phyloP scores from a whole-genome alignment of 1,140 invertebrate species.

The Tetranychus urticae region DNA sequence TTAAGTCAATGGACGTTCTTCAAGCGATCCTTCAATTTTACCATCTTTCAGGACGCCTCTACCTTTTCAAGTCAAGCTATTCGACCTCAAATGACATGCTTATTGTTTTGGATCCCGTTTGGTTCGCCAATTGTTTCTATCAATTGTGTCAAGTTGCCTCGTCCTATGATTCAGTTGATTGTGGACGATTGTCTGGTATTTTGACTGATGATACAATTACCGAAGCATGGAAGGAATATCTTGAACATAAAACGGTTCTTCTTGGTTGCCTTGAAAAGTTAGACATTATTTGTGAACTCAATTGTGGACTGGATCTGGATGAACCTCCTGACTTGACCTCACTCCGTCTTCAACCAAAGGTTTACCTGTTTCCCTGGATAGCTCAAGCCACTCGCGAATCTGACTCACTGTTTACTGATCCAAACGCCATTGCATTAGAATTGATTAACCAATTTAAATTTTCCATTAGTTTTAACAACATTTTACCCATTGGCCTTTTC shows the following conservation, averaged over 20 bases:
- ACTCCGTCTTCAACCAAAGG: neutral
- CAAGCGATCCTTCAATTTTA: slow-evolving; percentile 22
- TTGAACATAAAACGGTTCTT: slow-evolving; percentile 10
- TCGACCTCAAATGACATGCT: slow-evolving; percentile 3
- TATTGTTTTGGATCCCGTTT: slow-evolving; percentile 14
- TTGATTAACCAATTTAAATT: slow-evolving; percentile 3
- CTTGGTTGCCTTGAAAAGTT: slow-evolving; percentile 12
- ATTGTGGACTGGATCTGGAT: slow-evolving; percentile 1
- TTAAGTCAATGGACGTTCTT: slow-evolving; percentile 19
- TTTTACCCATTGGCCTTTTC: slow-evolving; percentile 11
- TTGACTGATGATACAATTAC: slow-evolving; percentile 4
- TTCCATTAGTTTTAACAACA: slow-evolving; percentile 5
- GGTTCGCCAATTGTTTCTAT: slow-evolving; percentile 14
- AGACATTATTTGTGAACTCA: slow-evolving; percentile 12
- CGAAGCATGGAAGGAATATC: slow-evolving; percentile 9
- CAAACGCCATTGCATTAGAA: neutral
- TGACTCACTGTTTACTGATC: neutral
- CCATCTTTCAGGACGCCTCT: slow-evolving; percentile 18
- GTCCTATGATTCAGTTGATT: neutral
- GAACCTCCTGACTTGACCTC: slow-evolving; percentile 5
- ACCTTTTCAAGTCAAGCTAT: slow-evolving; percentile 6
- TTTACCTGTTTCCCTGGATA: slow-evolving; percentile 11
- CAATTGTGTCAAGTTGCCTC: slow-evolving; percentile 4
- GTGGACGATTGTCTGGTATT: neutral
- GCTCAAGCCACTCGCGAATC: neutral